A percentile compares a stretch with the other conserved stretches of the same genome.
These are phyloP conservation scores for Campopleginae sp. DNA, from an alignment of 2,888 invertebrate genomes.

Conservation along the genomic window DNA sequence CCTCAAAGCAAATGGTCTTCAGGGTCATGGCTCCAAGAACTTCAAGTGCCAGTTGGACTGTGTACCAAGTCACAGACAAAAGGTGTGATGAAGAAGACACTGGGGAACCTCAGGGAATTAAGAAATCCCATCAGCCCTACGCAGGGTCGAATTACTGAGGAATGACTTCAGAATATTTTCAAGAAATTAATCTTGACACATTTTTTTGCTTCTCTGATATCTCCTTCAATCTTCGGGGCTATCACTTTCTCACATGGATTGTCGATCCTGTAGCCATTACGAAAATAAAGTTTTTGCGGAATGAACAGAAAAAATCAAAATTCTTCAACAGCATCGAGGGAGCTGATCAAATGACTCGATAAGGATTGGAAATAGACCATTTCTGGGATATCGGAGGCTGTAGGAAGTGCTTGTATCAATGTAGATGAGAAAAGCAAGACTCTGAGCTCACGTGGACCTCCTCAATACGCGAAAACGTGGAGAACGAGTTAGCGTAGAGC, in stretches of 20 bases:
- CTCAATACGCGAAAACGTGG: constrained; percentile 19
- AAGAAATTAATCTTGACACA: constrained; percentile 42
- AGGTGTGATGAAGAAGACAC: constrained; percentile 42
- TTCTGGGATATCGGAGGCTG: constrained; percentile 3
- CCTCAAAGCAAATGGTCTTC: constrained; percentile 53
- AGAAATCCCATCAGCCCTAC: constrained; percentile 54
- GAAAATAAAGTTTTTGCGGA: background rate
- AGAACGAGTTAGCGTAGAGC: constrained; percentile 18
- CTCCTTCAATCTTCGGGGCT: constrained; percentile 56
- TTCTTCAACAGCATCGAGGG: background rate
- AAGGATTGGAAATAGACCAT: background rate
- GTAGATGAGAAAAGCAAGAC: constrained; percentile 37
- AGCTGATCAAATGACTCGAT: background rate
- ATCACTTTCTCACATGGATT: constrained; percentile 24
- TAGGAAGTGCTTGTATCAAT: constrained; percentile 20
- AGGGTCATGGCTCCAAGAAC: constrained; percentile 32
- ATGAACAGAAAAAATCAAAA: background rate
- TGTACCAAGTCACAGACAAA: background rate
- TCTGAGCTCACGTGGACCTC: constrained; percentile 20
- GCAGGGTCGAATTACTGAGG: constrained; percentile 34
- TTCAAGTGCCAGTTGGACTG: constrained; percentile 27
- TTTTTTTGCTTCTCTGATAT: constrained; percentile 37
- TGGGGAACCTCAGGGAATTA: constrained; percentile 36
- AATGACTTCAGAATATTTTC: constrained; percentile 35
- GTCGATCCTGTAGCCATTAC: too few species aligned